phyloP scores from a whole-genome alignment of 2,888 invertebrate genomes.

The Pimpla rufipes region DNA sequence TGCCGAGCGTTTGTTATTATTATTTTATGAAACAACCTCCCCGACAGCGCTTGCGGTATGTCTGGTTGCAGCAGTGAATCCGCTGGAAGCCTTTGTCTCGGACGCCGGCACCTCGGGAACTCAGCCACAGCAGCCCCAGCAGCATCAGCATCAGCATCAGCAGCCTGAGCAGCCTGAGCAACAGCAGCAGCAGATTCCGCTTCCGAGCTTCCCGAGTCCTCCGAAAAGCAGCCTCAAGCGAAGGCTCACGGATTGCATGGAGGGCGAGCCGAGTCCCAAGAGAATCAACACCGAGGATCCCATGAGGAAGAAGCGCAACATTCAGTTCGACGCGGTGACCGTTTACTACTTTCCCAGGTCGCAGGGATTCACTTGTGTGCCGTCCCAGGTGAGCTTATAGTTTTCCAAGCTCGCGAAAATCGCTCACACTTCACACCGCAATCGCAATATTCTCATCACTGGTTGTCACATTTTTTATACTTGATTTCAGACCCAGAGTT shows the following conservation, averaged over 20 bases:
- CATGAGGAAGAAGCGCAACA: slow-evolving; percentile 91
- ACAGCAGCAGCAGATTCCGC: slow-evolving; percentile 67
- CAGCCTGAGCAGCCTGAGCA: slow-evolving; percentile 55
- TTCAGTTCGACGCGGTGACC: slow-evolving; percentile 96
- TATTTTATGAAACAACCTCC: slow-evolving; percentile 31
- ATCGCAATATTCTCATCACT: too few relatives aligned
- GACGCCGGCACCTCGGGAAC: slow-evolving; percentile 67
- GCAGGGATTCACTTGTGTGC: slow-evolving; percentile 96
- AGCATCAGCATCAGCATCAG: slow-evolving; percentile 53
- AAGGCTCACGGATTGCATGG: slow-evolving; percentile 85
- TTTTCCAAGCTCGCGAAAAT: slow-evolving; percentile 16
- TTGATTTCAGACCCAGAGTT: too few relatives aligned
- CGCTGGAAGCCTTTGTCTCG: slow-evolving; percentile 76
- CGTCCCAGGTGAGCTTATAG: slow-evolving; percentile 90
- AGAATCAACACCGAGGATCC: slow-evolving; percentile 85
- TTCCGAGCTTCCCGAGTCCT: slow-evolving; percentile 79
- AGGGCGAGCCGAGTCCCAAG: slow-evolving; percentile 80
- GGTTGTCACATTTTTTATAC: too few relatives aligned
- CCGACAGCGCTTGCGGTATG: slow-evolving; percentile 24
- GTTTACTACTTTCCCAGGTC: slow-evolving; percentile 98
- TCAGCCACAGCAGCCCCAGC: slow-evolving; percentile 56
- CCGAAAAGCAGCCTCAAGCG: slow-evolving; percentile 91
- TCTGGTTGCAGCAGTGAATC: slow-evolving; percentile 74
- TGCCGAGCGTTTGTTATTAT: not conserved
- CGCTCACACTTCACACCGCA: not conserved